Evolutionary conservation across 2,888 invertebrate genomes (phyloP).

Genomic region (Drepana falcataria): DNA sequence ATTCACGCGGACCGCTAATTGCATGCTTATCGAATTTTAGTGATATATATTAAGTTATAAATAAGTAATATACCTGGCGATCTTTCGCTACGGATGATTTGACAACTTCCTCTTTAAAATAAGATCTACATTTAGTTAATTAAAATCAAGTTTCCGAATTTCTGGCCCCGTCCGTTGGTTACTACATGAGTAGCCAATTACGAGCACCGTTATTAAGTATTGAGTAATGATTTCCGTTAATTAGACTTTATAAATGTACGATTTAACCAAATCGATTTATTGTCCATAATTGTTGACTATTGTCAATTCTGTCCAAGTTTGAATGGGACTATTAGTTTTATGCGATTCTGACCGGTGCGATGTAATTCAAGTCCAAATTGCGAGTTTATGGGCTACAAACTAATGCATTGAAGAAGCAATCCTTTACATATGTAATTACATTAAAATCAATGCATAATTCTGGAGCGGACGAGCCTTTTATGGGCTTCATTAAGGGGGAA

Average conservation of each 20-base stretch:
- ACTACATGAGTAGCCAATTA: not conserved
- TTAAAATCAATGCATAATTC: constrained; percentile 62
- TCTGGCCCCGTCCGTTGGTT: not conserved
- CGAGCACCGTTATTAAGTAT: not conserved
- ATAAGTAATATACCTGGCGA: not conserved
- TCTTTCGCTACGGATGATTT: not conserved
- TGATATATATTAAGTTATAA: not conserved
- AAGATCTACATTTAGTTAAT: not conserved
- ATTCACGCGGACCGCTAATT: no score
- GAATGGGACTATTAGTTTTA: not conserved
- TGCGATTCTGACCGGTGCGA: not conserved
- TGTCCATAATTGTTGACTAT: not conserved
- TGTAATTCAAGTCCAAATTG: constrained; percentile 32
- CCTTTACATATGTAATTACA: constrained; percentile 40
- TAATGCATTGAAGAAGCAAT: constrained; percentile 34
- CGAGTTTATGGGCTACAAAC: constrained; percentile 41
- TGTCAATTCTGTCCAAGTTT: not conserved
- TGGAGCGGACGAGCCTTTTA: constrained; percentile 59
- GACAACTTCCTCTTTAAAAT: not conserved
- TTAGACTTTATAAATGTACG: not conserved
- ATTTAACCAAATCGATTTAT: not conserved
- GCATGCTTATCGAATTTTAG: no score
- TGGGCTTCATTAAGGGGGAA: constrained; percentile 63
- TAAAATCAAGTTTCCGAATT: not conserved
- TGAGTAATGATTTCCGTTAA: constrained; percentile 1